Evolutionary conservation across 2,797 vertebrate species (phyloP).

Genomic region (Carduelis carduelis): DNA sequence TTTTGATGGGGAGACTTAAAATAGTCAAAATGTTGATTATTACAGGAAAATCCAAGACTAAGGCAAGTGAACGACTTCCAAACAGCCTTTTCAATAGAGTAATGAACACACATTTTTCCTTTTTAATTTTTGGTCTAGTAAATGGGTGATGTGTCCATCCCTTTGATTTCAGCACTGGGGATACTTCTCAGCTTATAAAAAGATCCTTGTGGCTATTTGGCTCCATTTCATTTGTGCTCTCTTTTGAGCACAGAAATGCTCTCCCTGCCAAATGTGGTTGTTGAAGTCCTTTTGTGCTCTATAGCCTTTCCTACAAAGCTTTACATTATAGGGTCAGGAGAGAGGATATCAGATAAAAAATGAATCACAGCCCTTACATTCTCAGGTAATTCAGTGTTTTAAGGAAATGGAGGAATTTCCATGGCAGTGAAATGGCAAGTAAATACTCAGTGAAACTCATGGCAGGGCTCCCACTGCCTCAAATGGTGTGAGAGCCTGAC

Average conservation of each 20-base stretch:
- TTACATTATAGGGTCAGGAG: not conserved
- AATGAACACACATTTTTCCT: not conserved
- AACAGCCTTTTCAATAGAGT: not conserved
- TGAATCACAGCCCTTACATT: not conserved
- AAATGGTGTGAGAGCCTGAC: fast-evolving
- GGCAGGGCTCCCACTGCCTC: not conserved
- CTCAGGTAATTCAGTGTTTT: not conserved
- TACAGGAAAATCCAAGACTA: not conserved
- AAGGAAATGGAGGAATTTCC: not conserved
- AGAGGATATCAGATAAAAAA: not conserved
- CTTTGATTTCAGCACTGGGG: not conserved
- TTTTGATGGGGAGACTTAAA: not conserved
- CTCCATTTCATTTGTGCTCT: not conserved
- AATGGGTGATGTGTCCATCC: not conserved
- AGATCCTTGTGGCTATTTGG: not conserved
- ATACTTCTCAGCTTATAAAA: not conserved
- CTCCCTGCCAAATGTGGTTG: not conserved
- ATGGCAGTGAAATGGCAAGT: not conserved
- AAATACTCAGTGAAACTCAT: not conserved
- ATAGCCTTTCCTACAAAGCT: not conserved
- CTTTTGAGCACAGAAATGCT: not conserved
- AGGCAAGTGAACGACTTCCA: not conserved
- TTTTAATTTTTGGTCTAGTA: not conserved
- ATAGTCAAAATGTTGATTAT: not conserved
- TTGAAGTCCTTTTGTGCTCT: not conserved